Evolutionary conservation across 1,140 invertebrate species (phyloP).

Genomic region (Bombus vancouverensis): DNA sequence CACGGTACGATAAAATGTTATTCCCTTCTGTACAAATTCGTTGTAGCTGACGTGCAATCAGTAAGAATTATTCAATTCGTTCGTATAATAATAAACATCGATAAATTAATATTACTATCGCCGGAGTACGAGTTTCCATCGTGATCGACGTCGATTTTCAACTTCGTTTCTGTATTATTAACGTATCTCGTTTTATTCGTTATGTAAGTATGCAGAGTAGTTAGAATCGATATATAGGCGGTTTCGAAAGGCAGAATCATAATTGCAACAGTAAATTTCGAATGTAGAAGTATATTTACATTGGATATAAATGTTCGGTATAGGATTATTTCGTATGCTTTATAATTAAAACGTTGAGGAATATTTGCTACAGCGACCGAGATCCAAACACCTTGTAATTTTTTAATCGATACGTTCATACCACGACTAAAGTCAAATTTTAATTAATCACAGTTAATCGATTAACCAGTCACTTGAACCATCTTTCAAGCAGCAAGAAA

Average conservation of each 20-base stretch:
- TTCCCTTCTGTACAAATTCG: background rate
- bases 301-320: background rate
- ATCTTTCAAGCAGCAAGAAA: background rate
- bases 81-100: background rate
- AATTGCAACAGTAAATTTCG: background rate
- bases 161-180: background rate
- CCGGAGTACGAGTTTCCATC: background rate
- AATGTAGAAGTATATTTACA: background rate
- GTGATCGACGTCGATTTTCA: background rate
- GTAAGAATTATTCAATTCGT: background rate
- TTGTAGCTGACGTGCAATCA: no score
- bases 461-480: background rate
- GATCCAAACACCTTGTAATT: no score
- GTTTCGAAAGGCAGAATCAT: background rate
- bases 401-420: no score
- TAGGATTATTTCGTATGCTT: background rate
- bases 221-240: background rate
- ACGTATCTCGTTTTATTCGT: background rate
- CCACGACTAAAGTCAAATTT: no score
- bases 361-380: background rate
- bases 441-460: no score
- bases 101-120: background rate
- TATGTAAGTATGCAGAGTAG: background rate
- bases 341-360: background rate
- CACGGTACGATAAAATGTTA: background rate